Evolutionary conservation across 1,140 invertebrate species (phyloP), one percentile per base, ranked within the genome.

Genomic region (Druon quercuslanigerum): DNA sequence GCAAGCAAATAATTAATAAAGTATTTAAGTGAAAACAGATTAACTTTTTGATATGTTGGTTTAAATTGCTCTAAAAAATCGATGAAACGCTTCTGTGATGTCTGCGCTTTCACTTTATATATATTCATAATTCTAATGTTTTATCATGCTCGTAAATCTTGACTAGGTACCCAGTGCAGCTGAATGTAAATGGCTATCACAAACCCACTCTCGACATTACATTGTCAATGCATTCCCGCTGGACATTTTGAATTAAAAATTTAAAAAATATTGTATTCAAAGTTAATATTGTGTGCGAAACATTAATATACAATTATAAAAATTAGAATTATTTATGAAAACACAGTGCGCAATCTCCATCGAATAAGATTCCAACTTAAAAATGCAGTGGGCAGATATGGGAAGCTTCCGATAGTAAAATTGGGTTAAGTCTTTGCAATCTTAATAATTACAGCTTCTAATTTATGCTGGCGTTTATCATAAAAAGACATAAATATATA

Each of bases 151-250:
- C 57, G 25, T 66, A 66, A 66, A 66, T 14, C 33, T 20, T 33
- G 20, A 66, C 16, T 66, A 66, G 57, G 57, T 66, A 66, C 40
- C 16, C 57, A 66, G 57, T 66, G 20, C 57, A 66, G 20, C 13
- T 57, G 56, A 25, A 57, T 57, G 20, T 57, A 17, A 57, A 57
- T 66, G 20, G 57, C 33, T 66, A 66, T 66, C 57, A 40, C 57
- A 66, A 66, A 14, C 25, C 40, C 13, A 66, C 57, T 66, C 57
- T 66, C 57, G 57, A 66, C 40, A 66, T 33, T 9, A 33, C 12
- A 33, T 14, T 40, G 13, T 16, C 20, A 33, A 66, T 14, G 16
- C 25, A 66, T 66, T 9, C 40, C 20, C 12, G 20, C 25, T 14
- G 7, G 16, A 33, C 57, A 66, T 66, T 66, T 66, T 33, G 25